These are phyloP conservation scores for Agrilus cyanescens DNA, from an alignment of 2,888 invertebrate genomes.

Conservation along the genomic window DNA sequence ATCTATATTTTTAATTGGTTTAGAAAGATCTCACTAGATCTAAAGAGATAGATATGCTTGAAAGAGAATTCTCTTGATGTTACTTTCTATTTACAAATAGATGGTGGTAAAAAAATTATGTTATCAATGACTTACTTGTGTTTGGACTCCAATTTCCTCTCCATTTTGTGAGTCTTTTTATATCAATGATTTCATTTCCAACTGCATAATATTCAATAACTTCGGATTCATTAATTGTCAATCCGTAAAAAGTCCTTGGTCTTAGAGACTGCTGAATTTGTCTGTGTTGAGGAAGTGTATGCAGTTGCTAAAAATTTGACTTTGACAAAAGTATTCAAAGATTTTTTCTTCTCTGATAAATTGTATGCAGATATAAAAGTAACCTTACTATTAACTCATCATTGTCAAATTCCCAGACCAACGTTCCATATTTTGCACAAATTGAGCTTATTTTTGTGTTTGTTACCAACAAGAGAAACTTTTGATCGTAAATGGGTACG, in stretches of 20 bases:
- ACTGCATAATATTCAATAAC: conserved; percentile 21
- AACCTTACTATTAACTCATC: conserved; percentile 26
- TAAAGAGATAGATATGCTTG: too few species aligned
- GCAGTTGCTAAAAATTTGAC: conserved; percentile 17
- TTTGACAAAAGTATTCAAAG: background rate
- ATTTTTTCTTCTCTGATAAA: background rate
- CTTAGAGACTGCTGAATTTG: conserved; percentile 27
- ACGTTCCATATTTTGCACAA: conserved; percentile 29
- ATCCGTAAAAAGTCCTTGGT: conserved; percentile 31
- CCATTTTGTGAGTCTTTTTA: conserved; percentile 24
- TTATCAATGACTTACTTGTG: background rate
- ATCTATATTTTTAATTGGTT: too few species aligned
- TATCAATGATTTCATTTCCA: conserved; percentile 11
- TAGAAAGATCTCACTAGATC: too few species aligned
- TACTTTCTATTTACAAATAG: too few species aligned
- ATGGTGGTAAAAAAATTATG: too few species aligned
- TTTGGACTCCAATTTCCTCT: conserved; percentile 2
- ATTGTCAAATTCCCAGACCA: conserved; percentile 34
- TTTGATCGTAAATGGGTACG: conserved; percentile 27
- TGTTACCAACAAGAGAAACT: conserved; percentile 31
- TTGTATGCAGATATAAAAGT: background rate
- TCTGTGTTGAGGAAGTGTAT: conserved; percentile 21
- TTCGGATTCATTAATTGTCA: conserved; percentile 12
- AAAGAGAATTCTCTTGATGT: too few species aligned
- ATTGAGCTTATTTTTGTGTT: conserved; percentile 13